Conservation (phyloP, 2,888 invertebrate genomes). For the Cephalotes varians region DNA sequence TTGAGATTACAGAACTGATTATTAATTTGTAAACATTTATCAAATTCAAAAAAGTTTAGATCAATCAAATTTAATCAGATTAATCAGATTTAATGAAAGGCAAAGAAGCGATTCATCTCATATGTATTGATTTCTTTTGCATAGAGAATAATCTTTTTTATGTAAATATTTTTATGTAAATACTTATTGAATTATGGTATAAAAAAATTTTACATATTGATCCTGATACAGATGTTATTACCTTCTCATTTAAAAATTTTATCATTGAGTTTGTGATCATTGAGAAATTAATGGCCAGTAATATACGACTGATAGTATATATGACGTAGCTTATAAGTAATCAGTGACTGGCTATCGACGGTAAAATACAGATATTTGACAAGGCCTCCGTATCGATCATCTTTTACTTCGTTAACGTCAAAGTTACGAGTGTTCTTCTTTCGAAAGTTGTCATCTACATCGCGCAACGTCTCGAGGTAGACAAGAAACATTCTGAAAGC, state of each 20-base stretch:
- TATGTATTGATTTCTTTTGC: background rate
- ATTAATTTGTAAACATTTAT: constrained; percentile 3
- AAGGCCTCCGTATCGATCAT: background rate
- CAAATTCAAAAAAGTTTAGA: background rate
- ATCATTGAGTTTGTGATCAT: background rate
- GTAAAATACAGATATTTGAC: constrained; percentile 30
- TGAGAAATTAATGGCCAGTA: background rate
- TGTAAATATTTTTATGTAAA: background rate
- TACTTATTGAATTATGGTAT: background rate
- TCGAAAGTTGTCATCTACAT: constrained; percentile 37
- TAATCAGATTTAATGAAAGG: no score
- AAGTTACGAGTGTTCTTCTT: constrained; percentile 40
- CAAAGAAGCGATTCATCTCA: background rate
- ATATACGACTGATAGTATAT: background rate
- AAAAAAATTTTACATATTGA: background rate
- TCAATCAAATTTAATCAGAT: no score
- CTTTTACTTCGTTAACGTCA: constrained; percentile 36
- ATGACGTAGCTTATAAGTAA: constrained; percentile 5
- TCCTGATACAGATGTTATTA: background rate
- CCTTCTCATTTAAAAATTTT: background rate
- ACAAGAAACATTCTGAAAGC: constrained; percentile 29
- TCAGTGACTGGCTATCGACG: background rate
- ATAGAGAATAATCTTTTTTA: background rate
- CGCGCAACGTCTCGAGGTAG: constrained; percentile 18
- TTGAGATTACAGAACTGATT: background rate